phyloP scores from a whole-genome alignment of 37 sponge, comb jelly and placozoan genomes.

The Geodia barretti region DNA sequence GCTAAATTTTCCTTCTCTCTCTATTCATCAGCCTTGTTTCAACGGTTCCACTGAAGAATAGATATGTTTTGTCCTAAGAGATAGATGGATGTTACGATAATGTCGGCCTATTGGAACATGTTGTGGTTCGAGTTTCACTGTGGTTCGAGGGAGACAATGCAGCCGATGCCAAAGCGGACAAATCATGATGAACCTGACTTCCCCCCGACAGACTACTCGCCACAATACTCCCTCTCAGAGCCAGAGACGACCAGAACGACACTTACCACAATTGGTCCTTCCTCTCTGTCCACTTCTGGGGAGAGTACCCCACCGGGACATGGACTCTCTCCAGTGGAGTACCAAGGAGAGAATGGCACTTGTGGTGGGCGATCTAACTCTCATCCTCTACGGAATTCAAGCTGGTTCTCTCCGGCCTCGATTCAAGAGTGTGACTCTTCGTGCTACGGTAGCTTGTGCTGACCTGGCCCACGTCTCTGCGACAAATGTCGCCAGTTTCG shows the following conservation, averaged over 20 bases:
- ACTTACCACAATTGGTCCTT: background rate
- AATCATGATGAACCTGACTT: background rate
- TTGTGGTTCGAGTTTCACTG: background rate
- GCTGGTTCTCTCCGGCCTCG: no score
- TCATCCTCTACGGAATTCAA: background rate
- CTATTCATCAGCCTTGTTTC: no score
- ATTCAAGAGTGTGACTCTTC: background rate
- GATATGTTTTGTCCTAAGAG: no score
- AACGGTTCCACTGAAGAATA: background rate
- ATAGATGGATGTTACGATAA: no score
- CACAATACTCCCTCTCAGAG: background rate
- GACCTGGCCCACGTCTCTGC: background rate
- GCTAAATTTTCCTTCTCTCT: no score
- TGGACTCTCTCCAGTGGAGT: background rate
- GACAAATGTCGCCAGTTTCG: background rate
- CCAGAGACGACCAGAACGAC: background rate
- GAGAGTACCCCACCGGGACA: background rate
- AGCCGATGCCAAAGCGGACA: background rate
- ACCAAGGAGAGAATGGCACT: background rate
- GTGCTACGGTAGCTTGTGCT: background rate
- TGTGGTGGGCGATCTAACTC: background rate
- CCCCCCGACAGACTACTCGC: background rate
- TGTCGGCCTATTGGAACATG: background rate
- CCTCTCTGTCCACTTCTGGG: background rate
- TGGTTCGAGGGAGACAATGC: background rate